phyloP scores from a whole-genome alignment of 2,888 invertebrate genomes.

The Baccha elongata region DNA sequence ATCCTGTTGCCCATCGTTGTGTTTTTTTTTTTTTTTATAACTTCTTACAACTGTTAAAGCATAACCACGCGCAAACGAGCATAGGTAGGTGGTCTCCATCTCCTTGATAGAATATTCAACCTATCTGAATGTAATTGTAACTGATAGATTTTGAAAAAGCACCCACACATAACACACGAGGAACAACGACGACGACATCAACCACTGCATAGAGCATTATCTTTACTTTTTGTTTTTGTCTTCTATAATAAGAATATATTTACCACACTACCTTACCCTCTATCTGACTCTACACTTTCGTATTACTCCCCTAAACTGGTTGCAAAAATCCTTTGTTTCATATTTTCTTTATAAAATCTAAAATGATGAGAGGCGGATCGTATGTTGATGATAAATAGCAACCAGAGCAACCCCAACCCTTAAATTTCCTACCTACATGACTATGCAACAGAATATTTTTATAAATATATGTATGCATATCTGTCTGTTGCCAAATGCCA shows the following conservation, averaged over 20 bases:
- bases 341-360: slow-evolving; percentile 26
- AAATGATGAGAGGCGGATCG: slow-evolving; percentile 59
- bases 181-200: background rate
- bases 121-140: slow-evolving; percentile 59
- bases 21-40: background rate
- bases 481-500: slow-evolving; percentile 55
- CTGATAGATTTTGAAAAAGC: slow-evolving; percentile 42
- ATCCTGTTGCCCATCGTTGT: background rate
- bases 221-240: background rate
- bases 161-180: slow-evolving; percentile 14
- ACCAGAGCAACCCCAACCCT: slow-evolving; percentile 6
- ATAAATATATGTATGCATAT: slow-evolving; percentile 20
- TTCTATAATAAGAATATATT: background rate
- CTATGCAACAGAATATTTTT: slow-evolving; percentile 67
- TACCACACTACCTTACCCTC: background rate
- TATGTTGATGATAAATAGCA: slow-evolving; percentile 57
- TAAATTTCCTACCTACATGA: slow-evolving; percentile 19
- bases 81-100: background rate
- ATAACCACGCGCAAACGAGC: background rate
- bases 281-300: background rate
- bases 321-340: slow-evolving; percentile 57
- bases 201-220: slow-evolving; percentile 15
- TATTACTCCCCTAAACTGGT: background rate
- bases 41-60: background rate
- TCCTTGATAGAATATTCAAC: slow-evolving; percentile 7